Conservation (phyloP, 2,888 invertebrate species). For the Caenorhabditis sp. region DNA sequence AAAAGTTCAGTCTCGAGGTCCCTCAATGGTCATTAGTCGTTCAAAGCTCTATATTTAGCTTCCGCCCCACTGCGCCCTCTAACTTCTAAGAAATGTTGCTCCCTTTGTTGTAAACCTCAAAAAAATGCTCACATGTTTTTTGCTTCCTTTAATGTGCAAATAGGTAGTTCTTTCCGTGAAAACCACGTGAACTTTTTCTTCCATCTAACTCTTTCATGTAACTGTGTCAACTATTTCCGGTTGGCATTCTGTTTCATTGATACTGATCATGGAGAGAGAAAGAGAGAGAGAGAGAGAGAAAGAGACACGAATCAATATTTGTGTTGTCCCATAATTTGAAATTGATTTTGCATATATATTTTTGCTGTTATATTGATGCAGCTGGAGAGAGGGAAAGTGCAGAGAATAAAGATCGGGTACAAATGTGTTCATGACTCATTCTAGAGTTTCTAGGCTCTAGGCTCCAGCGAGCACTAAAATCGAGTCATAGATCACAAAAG, state of each 20-base stretch:
- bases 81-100: background rate
- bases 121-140: background rate
- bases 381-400: background rate
- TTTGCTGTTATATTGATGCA: conserved; percentile 15
- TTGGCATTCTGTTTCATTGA: conserved; percentile 61
- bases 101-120: background rate
- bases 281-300: conserved; percentile 2
- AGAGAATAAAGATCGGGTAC: conserved; percentile 24
- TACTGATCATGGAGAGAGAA: conserved; percentile 36
- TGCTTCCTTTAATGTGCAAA: conserved; percentile 21
- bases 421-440: background rate
- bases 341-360: conserved; percentile 1
- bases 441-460: background rate
- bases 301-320: background rate
- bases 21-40: too few relatives aligned
- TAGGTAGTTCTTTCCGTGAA: conserved; percentile 21
- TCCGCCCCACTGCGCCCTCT: too few relatives aligned
- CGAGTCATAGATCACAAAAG: background rate
- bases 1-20: too few relatives aligned
- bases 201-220: too few relatives aligned
- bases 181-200: conserved; percentile 31
- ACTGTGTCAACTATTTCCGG: conserved; percentile 31
- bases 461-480: background rate
- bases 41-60: background rate
- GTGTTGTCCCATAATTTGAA: conserved; percentile 2